Evolutionary conservation across 2,113 vertebrate genomes (phyloP).

Genomic region (Salminus brasiliensis): DNA sequence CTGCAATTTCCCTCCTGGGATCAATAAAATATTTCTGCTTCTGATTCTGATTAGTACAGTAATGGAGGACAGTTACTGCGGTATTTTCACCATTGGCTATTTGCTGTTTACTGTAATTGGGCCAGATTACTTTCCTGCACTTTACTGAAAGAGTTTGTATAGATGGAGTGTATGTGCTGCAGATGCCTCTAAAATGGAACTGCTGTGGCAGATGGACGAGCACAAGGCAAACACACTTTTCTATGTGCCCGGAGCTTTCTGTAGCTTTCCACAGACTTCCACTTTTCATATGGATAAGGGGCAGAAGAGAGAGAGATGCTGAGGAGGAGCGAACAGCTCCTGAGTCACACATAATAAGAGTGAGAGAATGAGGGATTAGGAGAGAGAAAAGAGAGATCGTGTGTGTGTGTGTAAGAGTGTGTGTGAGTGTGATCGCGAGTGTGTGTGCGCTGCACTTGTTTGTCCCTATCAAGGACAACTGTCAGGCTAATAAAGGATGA

Average conservation of each 20-base stretch:
- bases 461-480: conserved; percentile 18
- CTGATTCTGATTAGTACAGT: too few species aligned
- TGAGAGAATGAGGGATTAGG: too few species aligned
- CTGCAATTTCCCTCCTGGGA: too few species aligned
- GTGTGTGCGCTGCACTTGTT: neutral
- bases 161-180: neutral
- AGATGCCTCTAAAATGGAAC: neutral
- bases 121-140: too few species aligned
- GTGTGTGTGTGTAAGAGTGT: neutral
- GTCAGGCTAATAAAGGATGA: conserved; percentile 12
- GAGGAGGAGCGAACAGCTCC: neutral
- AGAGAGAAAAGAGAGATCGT: too few species aligned
- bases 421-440: neutral
- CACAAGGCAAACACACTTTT: neutral
- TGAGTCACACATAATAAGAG: neutral
- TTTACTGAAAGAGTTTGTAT: too few species aligned
- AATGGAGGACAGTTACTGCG: too few species aligned
- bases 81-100: too few species aligned
- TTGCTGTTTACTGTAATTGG: too few species aligned
- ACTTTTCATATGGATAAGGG: neutral
- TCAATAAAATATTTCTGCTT: too few species aligned
- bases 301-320: neutral
- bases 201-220: conserved; percentile 31
- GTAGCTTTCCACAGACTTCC: conserved; percentile 5
- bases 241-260: neutral